Evolutionary conservation across 2,797 vertebrate genomes (phyloP).

Genomic region (Pelodytes ibericus): DNA sequence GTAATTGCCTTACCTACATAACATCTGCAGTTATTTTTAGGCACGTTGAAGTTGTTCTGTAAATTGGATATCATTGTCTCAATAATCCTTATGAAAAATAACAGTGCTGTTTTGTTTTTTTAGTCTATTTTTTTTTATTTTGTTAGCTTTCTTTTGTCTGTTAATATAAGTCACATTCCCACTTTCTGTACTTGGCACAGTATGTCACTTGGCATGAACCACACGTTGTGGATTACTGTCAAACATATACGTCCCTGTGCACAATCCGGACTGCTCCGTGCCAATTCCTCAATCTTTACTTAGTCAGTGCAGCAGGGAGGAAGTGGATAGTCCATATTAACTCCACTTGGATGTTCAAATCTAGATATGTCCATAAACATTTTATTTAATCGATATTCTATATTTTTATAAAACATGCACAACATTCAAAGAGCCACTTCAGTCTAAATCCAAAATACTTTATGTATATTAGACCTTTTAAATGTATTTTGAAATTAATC

Average conservation of each 20-base stretch:
- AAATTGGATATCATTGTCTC: neutral
- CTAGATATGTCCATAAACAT: no score
- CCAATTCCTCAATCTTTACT: slow-evolving; percentile 40
- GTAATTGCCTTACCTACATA: neutral
- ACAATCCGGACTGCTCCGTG: slow-evolving; percentile 20
- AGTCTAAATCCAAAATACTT: no score
- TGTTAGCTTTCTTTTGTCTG: neutral
- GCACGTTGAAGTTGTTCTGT: neutral
- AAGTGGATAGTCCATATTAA: neutral
- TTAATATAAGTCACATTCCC: slow-evolving; percentile 26
- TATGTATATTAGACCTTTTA: no score
- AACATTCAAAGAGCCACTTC: no score
- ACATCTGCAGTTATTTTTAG: neutral
- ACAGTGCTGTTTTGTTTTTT: neutral
- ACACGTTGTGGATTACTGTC: slow-evolving; percentile 21
- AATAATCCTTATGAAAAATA: neutral
- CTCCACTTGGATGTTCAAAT: neutral
- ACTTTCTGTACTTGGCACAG: slow-evolving; percentile 3
- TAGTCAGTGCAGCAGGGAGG: slow-evolving; percentile 1
- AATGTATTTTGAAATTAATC: no score
- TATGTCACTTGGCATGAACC: slow-evolving; percentile 18
- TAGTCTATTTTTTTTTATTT: neutral
- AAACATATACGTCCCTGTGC: slow-evolving; percentile 42
- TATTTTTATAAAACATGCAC: no score
- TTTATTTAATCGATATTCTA: no score